Evolutionary conservation across 2,888 invertebrate genomes (phyloP).

Genomic region (Drosophila macrospina): DNA sequence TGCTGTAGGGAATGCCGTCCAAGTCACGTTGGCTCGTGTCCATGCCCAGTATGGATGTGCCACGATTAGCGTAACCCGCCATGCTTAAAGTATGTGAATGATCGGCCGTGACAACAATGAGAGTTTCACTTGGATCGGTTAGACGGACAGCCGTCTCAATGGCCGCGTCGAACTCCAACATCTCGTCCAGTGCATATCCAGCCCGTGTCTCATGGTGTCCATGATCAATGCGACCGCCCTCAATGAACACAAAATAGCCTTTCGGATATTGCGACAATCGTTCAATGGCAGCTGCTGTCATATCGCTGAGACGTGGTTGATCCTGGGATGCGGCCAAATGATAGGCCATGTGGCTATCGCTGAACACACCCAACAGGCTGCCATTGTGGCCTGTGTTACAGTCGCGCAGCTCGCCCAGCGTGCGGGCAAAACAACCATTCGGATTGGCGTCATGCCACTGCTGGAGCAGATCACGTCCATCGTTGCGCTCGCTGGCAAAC

Average conservation of each 20-base stretch:
- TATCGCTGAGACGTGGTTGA: constrained; percentile 89
- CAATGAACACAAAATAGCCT: constrained; percentile 88
- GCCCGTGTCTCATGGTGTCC: constrained; percentile 90
- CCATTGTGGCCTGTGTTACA: constrained; percentile 84
- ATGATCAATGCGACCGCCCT: constrained; percentile 90
- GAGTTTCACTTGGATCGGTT: constrained; percentile 89
- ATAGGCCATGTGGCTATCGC: constrained; percentile 87
- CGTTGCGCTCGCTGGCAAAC: constrained; percentile 86
- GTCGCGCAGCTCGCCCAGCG: constrained; percentile 86
- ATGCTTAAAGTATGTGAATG: constrained; percentile 92
- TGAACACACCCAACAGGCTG: constrained; percentile 84
- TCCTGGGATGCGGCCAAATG: constrained; percentile 85
- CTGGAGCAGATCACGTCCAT: constrained; percentile 49
- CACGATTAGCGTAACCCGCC: constrained; percentile 89
- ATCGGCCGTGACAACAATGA: constrained; percentile 92
- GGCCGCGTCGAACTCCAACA: constrained; percentile 91
- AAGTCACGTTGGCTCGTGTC: constrained; percentile 61
- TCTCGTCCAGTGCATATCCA: constrained; percentile 91
- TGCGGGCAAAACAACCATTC: constrained; percentile 87
- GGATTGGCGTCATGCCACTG: constrained; percentile 87
- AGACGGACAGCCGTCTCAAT: constrained; percentile 87
- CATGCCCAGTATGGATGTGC: constrained; percentile 86
- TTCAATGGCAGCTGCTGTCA: constrained; percentile 88
- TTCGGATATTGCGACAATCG: constrained; percentile 86
- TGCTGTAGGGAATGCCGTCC: constrained; percentile 87